These are phyloP conservation scores for Eupithecia abbreviata DNA, from an alignment of 2,888 invertebrate genomes.

Conservation along the genomic window DNA sequence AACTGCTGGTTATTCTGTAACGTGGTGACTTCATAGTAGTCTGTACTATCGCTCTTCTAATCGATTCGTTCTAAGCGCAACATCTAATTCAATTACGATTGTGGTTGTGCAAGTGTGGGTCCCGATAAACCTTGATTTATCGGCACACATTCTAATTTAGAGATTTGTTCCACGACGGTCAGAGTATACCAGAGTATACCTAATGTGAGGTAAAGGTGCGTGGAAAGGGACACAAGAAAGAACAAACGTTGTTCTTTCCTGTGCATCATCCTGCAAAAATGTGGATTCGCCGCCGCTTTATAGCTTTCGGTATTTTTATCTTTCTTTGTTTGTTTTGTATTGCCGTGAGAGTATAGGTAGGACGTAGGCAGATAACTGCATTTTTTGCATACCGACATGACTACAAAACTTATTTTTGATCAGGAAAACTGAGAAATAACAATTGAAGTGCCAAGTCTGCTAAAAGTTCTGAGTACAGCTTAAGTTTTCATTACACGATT, in stretches of 20 bases:
- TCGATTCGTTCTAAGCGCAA: constrained; percentile 73
- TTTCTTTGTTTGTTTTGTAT: constrained; percentile 2
- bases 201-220: constrained; percentile 9
- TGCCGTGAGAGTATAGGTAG: not conserved
- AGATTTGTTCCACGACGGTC: constrained; percentile 25
- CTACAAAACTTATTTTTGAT: not conserved
- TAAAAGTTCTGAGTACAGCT: not conserved
- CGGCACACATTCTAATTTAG: constrained; percentile 35
- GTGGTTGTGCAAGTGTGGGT: constrained; percentile 55
- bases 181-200: not conserved
- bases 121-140: constrained; percentile 56
- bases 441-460: not conserved
- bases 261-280: constrained; percentile 30
- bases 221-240: not conserved
- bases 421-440: not conserved
- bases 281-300: constrained; percentile 14
- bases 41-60: constrained; percentile 56
- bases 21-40: constrained; percentile 28
- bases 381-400: constrained; percentile 2
- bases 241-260: constrained; percentile 30
- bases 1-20: constrained; percentile 40
- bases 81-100: constrained; percentile 70
- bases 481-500: not conserved
- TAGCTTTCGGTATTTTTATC: constrained; percentile 12
- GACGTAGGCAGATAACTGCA: not conserved